Evolutionary conservation across 1,140 invertebrate genomes (phyloP), one percentile per base, ranked within the genome.

Genomic region (Aplysia californica): DNA sequence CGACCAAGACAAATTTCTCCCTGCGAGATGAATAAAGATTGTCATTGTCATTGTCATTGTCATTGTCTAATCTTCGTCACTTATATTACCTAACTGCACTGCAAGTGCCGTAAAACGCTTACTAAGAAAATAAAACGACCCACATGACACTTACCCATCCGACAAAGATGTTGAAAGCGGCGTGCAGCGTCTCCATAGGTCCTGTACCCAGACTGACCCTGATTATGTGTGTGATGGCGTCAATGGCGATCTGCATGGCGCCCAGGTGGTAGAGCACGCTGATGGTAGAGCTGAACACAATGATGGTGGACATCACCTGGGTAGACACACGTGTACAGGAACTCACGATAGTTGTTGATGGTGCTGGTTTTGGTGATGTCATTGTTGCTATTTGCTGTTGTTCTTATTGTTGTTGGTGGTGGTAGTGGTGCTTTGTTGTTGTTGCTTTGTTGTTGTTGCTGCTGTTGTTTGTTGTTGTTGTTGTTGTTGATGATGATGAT

Each of bases 211-310:
- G 82, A 44, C 79, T 84, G 39, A 85, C 80, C 20, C 82, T 75
- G 36, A 88, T 82, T 71, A 85, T 76, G 0, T 81, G 85, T 18
- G 82, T 33, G 26, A 78, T 67, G 26, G 39, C 72, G 35, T 61
- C 39, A 21, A 87, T 80, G 20, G 88, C 55, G 6, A 81, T 79
- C 75, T 88, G 87, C 82, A 89, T 88, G 18, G 85, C 79, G 20
- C 87, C 88, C 21, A 87, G 71, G 76, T 89, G 88, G 68, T 88
- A 89, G 21, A 89, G 67, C 31, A 89, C 80, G 58, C 78, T 82
- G 29, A 89, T 87, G 10, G 87, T 70, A 0, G 86, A 77, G 59
- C 82, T 84, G 81, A 89, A 87, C 73, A 87, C 88, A 0, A 88
- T 72, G 21, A 89, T 77, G 3, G 86, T 80, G 0, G 87, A 84